Base-by-base conservation (phyloP, 2,888 invertebrate genomes). In the Aradus depressus region DNA sequence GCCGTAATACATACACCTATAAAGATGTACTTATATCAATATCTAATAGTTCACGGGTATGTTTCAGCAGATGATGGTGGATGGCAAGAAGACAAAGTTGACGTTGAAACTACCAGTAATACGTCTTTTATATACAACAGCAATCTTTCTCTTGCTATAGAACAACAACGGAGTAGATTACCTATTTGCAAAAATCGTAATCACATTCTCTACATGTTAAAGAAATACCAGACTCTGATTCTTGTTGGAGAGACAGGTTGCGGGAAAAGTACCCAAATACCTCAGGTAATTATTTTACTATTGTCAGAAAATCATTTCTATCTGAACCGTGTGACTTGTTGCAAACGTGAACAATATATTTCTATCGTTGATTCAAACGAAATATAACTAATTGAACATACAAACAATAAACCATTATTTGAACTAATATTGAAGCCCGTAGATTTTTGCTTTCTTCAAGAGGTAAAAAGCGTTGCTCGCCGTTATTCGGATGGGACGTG, bases 211-310 rank as follows among this genome's bases (percentile, higher is more conserved):
- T 95, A 92, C 67, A 72, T 90, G 56, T 68, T 96, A 62, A 93
- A 98, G 68, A 83, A 84, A 58, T 84, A 84, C 69, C 93, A 95
- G 68, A 86, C 88, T 0, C 70, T 96, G 39, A 79, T 98, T 45
- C 70, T 89, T 50, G 79, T 87, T 35, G 97, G 97, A 2, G 96
- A 98, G 67, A 95, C 96, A 2, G 97, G 97, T 22, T 89, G 87
- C 61, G 95, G 96, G 28, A 91, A 97, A 70, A 92, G 92, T 64
- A 96, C 95, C 0, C 95, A 95, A 72, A 79, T 95, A 56, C 91
- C 92, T 43, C 91, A 90, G 80, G 90, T 89, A 69, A 70, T 31
- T 25, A 26, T 35, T 8, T 2, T 19, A 3, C n/a, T 4, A 19
- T 19, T n/a, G 37, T 28, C 10, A 8, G 8, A 28, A 28, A 10